phyloP scores from a whole-genome alignment of 92 coral and sea anemone genomes.

The Pocillopora grandis region DNA sequence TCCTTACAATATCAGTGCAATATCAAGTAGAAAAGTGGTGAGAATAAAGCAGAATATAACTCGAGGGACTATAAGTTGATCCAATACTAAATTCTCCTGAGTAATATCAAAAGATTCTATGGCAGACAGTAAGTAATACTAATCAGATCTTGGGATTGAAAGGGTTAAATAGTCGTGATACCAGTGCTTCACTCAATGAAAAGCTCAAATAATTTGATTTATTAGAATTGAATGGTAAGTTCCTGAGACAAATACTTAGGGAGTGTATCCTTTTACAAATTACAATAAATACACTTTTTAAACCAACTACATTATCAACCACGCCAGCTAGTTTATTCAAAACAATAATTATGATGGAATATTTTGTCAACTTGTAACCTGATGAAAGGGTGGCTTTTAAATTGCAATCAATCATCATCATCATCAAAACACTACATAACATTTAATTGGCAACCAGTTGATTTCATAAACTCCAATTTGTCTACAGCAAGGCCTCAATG shows the following conservation, averaged over 20 bases:
- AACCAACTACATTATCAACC: background rate
- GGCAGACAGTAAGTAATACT: too few species aligned
- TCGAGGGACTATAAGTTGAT: too few species aligned
- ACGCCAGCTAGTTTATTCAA: too few species aligned
- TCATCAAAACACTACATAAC: constrained; percentile 6
- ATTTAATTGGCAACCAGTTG: background rate
- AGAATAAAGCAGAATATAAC: too few species aligned
- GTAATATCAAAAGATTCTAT: too few species aligned
- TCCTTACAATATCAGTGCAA: too few species aligned
- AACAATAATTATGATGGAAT: background rate
- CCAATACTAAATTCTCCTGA: too few species aligned
- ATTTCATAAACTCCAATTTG: constrained; percentile 6
- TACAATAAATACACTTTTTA: too few species aligned
- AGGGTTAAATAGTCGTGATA: background rate
- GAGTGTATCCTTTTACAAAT: background rate
- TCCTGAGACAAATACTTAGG: background rate
- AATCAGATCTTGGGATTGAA: too few species aligned
- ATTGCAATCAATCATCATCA: background rate
- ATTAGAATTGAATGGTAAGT: background rate
- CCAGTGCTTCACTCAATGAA: background rate
- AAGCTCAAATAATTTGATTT: background rate
- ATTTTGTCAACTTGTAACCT: background rate
- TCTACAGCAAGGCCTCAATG: constrained; percentile 23
- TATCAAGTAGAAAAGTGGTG: too few species aligned
- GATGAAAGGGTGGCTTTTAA: too few species aligned